Evolutionary conservation across 2,113 vertebrate species (phyloP), one percentile per base, ranked within the genome.

Genomic region (Phaethon lepturus): DNA sequence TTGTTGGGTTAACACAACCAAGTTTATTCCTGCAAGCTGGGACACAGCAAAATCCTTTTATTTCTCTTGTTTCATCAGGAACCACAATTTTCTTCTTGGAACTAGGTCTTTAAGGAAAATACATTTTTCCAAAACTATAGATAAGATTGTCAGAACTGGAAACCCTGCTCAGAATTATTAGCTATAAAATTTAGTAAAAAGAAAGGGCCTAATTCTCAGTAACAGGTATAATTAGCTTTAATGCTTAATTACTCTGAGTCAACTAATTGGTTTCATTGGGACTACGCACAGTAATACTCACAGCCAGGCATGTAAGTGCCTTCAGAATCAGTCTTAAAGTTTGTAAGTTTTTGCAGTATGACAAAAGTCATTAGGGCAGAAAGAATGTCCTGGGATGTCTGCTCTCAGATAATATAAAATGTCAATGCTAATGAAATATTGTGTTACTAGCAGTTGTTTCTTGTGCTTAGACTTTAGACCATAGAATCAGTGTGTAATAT

Each of bases 211-310:
- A 80, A 84, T 95, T 95, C 72, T 86, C 66, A 79, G 64, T 75
- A 95, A 95, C 88, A 95, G 73, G 77, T 97, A 89, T 93, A 93
- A 96, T 97, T 92, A 95, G 23, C 47, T 93, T 62, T 93, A 96
- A 90, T 95, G 25, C 66, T 90, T 96, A 97, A 97, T 94, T 96
- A 97, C 83, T 88, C 73, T 96, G 80, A 96, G 83, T 95, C 95
- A 94, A 38, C 82, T 95, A 95, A 95, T 97, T 97, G 93, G 84
- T 95, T 97, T 95, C 89, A 90, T 75, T 79, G 94, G 94, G 94
- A 95, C 77, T 93, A 10, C 66, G 95, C 68, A 68, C 49, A 64
- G 64, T 68, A 86, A 67, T 92, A 71, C 58, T 95, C 75, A 67
- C 29, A 93, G 62, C 40, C 75, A 75, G 66, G 35, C 40, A 31